These are phyloP conservation scores for Spea multiplicata DNA, from an alignment of 2,113 vertebrate species.

Conservation along the genomic window DNA sequence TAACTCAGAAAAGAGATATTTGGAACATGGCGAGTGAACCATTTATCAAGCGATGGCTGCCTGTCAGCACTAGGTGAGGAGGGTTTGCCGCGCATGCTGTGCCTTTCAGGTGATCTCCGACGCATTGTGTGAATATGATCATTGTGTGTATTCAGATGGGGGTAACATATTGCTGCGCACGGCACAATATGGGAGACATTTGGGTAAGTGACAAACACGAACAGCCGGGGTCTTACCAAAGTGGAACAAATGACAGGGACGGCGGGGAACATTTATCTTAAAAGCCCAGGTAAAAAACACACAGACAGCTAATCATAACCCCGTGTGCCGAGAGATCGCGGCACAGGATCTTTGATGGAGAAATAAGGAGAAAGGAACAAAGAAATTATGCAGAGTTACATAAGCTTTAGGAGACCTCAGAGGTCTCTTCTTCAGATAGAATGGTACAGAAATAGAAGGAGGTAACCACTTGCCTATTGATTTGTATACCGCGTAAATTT, in stretches of 20 bases:
- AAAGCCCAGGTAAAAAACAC: not conserved
- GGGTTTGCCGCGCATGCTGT: constrained; percentile 20
- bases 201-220: constrained; percentile 30
- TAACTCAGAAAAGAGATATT: constrained; percentile 43
- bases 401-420: no score
- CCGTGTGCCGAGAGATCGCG: not conserved
- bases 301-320: not conserved
- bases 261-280: constrained; percentile 29
- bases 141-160: constrained; percentile 34
- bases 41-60: constrained; percentile 42
- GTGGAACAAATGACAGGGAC: constrained; percentile 4
- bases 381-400: no score
- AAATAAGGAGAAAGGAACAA: no score
- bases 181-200: constrained; percentile 40
- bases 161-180: constrained; percentile 34
- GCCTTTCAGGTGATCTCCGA: constrained; percentile 15
- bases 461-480: no score
- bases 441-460: no score
- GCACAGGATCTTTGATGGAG: not conserved
- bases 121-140: constrained; percentile 5
- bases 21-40: constrained; percentile 38
- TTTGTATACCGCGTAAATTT: no score
- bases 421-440: no score
- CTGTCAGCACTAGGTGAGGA: constrained; percentile 39
- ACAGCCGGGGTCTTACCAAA: constrained; percentile 19